Evolutionary conservation across 2,888 invertebrate genomes (phyloP), one percentile per base, ranked within the genome.

Genomic region (Diarsia dahlii): DNA sequence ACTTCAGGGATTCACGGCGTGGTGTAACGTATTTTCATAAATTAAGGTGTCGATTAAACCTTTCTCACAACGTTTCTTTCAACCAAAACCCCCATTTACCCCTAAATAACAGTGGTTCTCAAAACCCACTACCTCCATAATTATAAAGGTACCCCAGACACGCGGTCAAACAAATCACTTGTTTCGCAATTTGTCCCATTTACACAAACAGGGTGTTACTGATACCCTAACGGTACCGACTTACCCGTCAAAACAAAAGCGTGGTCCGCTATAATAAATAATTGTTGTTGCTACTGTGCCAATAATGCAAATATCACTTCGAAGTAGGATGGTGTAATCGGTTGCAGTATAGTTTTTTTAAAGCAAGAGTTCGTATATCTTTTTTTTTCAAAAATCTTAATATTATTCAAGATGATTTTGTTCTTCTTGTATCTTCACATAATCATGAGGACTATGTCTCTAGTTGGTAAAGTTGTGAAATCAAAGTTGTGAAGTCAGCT

Each of bases 131-230:
- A 13, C 0, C 18, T n/a, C 8, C 1, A 46, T 28, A 28, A 28
- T 28, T 28, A 39, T 69, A 13, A 76, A 9, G 13, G 63, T 64
- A 71, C 54, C 12, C 63, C 63, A 77, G n/a, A n/a, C 20, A 54
- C 23, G 69, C 45, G 54, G 78, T 76, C 52, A 65, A 54, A n/a
- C 60, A 50, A 64, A 64, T n/a, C 64, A 50, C 45, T 68, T 60
- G 68, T 52, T 60, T n/a, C 45, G 58, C 67, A 76, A 60, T 76
- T 68, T 58, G 67, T 50, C 1, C 39, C 66, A 45, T 50, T 67
- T 50, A 58, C 13, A n/a, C 15, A 15, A 76, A 67, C 76, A 68
- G 28, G 75, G 60, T 52, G 76, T 76, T 68, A 23, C 23, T 46
- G 54, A 48, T 62, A 67, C 13, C 1, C 8, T 3, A 52, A 60